Percentiles rank a stretch among this genome's conserved stretches.
These are phyloP conservation scores for zebrafish (Danio rerio) DNA, from an alignment of 2,113 vertebrate species.

Conservation along the genomic window DNA sequence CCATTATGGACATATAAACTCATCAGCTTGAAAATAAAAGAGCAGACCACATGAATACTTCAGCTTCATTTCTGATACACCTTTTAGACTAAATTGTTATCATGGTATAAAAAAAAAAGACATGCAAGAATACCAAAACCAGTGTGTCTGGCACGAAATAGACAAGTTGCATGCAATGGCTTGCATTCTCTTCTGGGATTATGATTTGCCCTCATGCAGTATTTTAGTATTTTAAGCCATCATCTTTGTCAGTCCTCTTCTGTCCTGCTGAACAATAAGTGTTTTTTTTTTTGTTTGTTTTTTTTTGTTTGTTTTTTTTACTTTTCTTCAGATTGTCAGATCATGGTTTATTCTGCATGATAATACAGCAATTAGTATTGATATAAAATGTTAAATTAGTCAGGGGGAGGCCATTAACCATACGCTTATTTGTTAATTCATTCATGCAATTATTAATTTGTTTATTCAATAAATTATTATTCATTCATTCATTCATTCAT, in stretches of 20 bases:
- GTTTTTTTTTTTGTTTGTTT: no score
- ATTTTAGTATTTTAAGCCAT: neutral
- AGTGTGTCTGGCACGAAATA: neutral
- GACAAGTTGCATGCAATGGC: neutral
- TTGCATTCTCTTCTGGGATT: neutral
- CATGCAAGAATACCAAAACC: neutral
- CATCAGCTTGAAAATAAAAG: conserved; percentile 29
- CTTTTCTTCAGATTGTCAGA: neutral
- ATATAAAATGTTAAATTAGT: neutral
- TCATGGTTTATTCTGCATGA: neutral
- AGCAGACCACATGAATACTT: conserved; percentile 5
- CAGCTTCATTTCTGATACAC: conserved; percentile 17
- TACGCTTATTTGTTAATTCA: no score
- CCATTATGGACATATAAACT: neutral
- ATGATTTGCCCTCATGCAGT: neutral
- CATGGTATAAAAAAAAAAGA: neutral
- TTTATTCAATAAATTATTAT: no score
- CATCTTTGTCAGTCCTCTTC: neutral
- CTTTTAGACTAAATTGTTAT: neutral
- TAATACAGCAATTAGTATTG: neutral
- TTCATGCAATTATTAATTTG: no score
- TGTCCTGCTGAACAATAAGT: neutral
- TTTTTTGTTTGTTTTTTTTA: no score
- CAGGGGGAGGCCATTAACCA: neutral
- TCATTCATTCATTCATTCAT: no score